Base-by-base conservation (phyloP, 2,888 invertebrate species). In the Lycia hirtaria region DNA sequence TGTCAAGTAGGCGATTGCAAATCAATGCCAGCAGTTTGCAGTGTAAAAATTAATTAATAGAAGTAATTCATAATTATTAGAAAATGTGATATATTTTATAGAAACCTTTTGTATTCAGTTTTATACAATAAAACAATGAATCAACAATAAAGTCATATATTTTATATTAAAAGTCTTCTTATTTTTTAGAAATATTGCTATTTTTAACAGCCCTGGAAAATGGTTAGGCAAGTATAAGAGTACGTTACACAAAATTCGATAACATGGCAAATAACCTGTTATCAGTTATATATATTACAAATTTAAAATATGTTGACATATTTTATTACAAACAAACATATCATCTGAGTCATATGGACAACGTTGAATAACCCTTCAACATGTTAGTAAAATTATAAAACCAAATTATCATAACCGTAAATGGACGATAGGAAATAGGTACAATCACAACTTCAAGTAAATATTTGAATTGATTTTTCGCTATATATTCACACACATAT, bases 21-120 rank as follows among this genome's bases (percentile, higher is more conserved):
- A 26, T 26, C 33, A 33, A 33, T 44, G 51, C 35, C 33, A 35
- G 17, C 12, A 43, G 14, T 43, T 37, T 44, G 26, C 22, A 41
- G 14, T 41, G 41, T 12, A 43, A 12, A n/a, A n/a, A n/a, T n/a
- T n/a, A n/a, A n/a, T 40, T 22, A n/a, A 19, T 43, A 24, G 14
- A 51, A 26, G 14, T 26, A 22, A n/a, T 50, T 40, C n/a, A n/a
- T n/a, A n/a, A 15, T 5, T 15, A 40, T 14, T 7, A 40, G 22
- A 4, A 55, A 56, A 50, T 60, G 56, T 64, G 56, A 61, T 60
- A 56, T 59, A 61, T 24, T 52, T 17, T 40, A 24, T 40, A 48
- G 32, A 41, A 37, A 3, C 15, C 4, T 44, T 3, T 44, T 47
- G 33, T 50, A 53, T n/a, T 10, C 28, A 35, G 3, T 38, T 49